A percentile compares a stretch with the other conserved stretches of the same genome.
phyloP scores from a whole-genome alignment of 2,888 invertebrate genomes.

The Hydropsyche betteni region DNA sequence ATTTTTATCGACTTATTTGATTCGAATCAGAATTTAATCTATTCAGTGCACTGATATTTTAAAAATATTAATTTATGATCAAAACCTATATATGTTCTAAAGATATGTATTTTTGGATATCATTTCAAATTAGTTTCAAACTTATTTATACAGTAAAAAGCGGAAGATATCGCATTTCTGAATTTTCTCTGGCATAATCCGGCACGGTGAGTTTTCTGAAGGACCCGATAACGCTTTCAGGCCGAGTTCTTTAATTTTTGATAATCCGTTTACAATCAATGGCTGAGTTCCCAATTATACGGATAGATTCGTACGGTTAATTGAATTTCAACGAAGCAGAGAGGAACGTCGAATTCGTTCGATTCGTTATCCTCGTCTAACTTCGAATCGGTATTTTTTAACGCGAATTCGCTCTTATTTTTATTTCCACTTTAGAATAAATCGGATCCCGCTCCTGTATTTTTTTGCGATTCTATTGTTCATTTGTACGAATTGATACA shows the following conservation, averaged over 20 bases:
- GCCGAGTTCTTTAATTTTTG: slow-evolving; percentile 31
- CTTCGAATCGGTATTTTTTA: too few species aligned
- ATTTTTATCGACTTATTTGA: too few species aligned
- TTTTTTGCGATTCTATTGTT: background rate
- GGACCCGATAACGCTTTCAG: background rate
- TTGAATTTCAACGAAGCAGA: slow-evolving; percentile 6
- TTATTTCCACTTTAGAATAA: slow-evolving; percentile 3
- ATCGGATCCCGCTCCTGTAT: background rate
- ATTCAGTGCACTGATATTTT: too few species aligned
- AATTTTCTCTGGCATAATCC: too few species aligned
- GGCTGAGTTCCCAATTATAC: slow-evolving; percentile 23
- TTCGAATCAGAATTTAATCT: too few species aligned
- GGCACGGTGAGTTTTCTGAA: too few species aligned
- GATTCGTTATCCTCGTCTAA: background rate
- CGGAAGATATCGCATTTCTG: too few species aligned
- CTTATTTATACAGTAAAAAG: too few species aligned
- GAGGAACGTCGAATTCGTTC: background rate
- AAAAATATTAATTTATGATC: too few species aligned
- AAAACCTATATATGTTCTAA: too few species aligned
- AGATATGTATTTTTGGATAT: too few species aligned
- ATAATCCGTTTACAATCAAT: slow-evolving; percentile 35
- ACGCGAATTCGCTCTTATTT: background rate
- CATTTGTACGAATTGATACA: background rate
- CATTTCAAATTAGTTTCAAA: too few species aligned
- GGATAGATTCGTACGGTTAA: slow-evolving; percentile 17